Evolutionary conservation across 2,113 vertebrate genomes (phyloP), one percentile per base, ranked within the genome.

Genomic region (Mustela nigripes): DNA sequence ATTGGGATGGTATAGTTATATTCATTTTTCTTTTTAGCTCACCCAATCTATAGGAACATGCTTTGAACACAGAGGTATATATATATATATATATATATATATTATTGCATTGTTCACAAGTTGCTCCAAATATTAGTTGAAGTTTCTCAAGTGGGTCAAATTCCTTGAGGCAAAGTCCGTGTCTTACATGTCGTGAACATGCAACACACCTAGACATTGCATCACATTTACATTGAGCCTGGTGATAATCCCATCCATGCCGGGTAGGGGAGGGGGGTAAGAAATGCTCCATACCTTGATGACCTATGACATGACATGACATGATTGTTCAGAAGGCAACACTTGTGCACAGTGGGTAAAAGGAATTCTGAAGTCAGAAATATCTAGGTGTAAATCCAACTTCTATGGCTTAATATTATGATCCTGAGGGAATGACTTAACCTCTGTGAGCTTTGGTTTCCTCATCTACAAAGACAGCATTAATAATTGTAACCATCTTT

Each of bases 391-490:
- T 69, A 85, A 83, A 78, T 83, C 39, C 76, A 88, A 42, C 21
- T 53, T 87, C 81, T 60, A 18, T 18, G 16, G 28, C 24, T 95
- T 22, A 63, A 65, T 28, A 58, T 26, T 79, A 86, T 26, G 24
- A 36, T 26, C n/a, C 60, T 94, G 39, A 4, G 60, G 11, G 18
- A 96, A 82, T 78, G 53, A 60, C 28, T 91, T 90, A 87, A 60
- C 31, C 16, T 56, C 81, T 76, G 21, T 87, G 50, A 85, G 10
- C 12, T 18, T 83, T 69, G 24, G 31, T 82, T 45, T 78, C 84
- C 76, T 89, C 60, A 80, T 84, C 45, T 60, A 11, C 67, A 87
- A 86, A 31, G 12, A 67, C 11, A 81, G 15, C 8, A 67, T 73
- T 50, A 65, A 65, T 76, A 58, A 87, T 3, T 63, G 60, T 74